Evolutionary conservation across 2,888 invertebrate genomes (phyloP).

Genomic region (Agrochola circellaris): DNA sequence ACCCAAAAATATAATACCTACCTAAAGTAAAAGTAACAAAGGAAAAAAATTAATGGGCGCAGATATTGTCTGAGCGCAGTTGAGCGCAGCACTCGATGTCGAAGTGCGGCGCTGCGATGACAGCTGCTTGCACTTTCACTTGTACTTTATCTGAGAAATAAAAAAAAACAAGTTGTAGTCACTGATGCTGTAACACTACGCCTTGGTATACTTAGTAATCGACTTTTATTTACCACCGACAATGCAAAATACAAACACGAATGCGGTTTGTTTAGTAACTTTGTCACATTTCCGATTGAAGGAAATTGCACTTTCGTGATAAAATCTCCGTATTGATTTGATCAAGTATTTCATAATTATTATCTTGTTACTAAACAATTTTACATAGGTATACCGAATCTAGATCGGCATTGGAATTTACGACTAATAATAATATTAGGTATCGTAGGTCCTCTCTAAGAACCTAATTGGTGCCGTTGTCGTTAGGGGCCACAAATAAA

Average conservation of each 20-base stretch:
- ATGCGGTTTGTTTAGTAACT: neutral
- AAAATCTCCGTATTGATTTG: neutral
- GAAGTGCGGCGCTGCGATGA: conserved; percentile 82
- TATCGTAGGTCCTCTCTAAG: too few relatives aligned
- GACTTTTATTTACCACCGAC: neutral
- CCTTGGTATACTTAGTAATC: too few relatives aligned
- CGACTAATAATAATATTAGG: neutral
- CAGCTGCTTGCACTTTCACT: conserved; percentile 83
- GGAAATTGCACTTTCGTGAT: neutral
- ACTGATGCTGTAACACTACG: neutral
- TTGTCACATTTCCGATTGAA: neutral
- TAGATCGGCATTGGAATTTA: neutral
- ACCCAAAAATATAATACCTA: neutral
- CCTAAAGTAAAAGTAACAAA: neutral
- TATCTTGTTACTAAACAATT: neutral
- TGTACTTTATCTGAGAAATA: conserved; percentile 80
- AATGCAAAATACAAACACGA: neutral
- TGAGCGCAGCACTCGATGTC: conserved; percentile 79
- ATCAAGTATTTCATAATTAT: neutral
- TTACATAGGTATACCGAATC: neutral
- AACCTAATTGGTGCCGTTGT: too few relatives aligned
- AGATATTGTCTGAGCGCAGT: conserved; percentile 72
- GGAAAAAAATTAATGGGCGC: conserved; percentile 72
- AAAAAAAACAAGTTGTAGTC: neutral
- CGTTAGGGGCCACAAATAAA: neutral